Base-by-base conservation (phyloP, 2,113 vertebrate species). In the Forbesichthys papilliferus region DNA sequence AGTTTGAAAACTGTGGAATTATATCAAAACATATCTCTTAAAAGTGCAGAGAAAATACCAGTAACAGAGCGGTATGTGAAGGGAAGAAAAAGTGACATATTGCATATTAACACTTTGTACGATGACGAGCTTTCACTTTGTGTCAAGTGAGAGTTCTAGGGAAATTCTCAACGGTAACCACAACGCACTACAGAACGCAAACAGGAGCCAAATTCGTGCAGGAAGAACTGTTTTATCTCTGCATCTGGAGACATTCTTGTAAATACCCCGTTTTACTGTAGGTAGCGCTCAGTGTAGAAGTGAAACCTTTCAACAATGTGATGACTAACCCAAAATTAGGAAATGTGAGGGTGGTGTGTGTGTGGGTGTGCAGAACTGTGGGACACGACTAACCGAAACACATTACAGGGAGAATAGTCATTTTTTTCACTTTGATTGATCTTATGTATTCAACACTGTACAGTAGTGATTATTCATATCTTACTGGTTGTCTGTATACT, bases 101-200 rank as follows among this genome's bases (percentile, higher is more conserved):
- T 42, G 4, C 7, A 42, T 53, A 53, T 53, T 14, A 53, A 55
- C 54, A 55, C n/a, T 16, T 5, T 16, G 18, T 16, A 16, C 27
- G 53, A 7, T 42, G 36, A 5, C 7, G 36, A 55, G 54, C 18
- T 55, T 27, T 58, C 14, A 58, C 42, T 42, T 42, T 42, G 36
- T 42, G 14, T 42, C 13, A 61, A 13, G 46, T 6, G 13, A 3
- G 36, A 5, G 36, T 5, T 8, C 36, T 8, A 42, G 58, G 84
- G 82, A 48, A 81, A 71, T 88, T 86, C 77, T 68, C 58, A 71
- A 4, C 12, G 0, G 14, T 14, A 66, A 83, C 82, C 70, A 57
- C 51, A 27, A 9, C 10, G 46, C 36, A 42, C 36, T 42, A 42
- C 36, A 7, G 36, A 42, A 6, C 36, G 7, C 36, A 42, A 42